Base-by-base conservation (phyloP, 2,797 vertebrate genomes). In the Poeciliopsis presidionis region DNA sequence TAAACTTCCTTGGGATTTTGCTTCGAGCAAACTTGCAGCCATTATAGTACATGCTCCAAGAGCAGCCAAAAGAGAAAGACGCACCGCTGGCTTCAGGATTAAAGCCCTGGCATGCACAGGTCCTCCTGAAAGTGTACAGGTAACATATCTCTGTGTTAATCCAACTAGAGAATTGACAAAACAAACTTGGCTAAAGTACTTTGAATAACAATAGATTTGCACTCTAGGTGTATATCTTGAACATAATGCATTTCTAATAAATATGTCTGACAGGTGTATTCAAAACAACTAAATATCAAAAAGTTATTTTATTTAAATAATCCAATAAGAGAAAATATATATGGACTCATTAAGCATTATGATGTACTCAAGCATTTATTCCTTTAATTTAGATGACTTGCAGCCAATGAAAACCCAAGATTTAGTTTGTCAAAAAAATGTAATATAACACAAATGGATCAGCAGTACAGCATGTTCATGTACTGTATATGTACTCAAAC, bases 21-120 rank as follows among this genome's bases (percentile, higher is more conserved):
- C 99, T 99, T 90, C 98, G 95, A 83, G 98, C 98, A 95, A 99
- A 99, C 92, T 99, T 99, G 95, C 99, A 99, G 78, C 99, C 99
- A 51, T 99, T 99, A 91, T 99, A 99, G 91, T 99, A 99, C 99
- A 99, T 99, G 91, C 99, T 99, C 99, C 98, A 99, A n/a, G 99
- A 99, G 88, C 99, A 99, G 73, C 99, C 99, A 53, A 99, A 99
- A 47, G 99, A 99, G 94, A 99, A 99, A 46, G 99, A 99, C 87
- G 99, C 99, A 86, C 99, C 99, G 84, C 97, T 96, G 76, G 95
- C 96, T 0, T 98, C 97, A 82, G 96, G 94, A 82, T 99, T 94
- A 91, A 98, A 95, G 78, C 99, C 99, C 93, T 99, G 99, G 88
- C 99, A 99, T 75, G 97, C 97, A 90, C 99, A 99, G 22, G 97